Conservation (phyloP, 1,140 invertebrate species). For the Antheraea mylitta region DNA sequence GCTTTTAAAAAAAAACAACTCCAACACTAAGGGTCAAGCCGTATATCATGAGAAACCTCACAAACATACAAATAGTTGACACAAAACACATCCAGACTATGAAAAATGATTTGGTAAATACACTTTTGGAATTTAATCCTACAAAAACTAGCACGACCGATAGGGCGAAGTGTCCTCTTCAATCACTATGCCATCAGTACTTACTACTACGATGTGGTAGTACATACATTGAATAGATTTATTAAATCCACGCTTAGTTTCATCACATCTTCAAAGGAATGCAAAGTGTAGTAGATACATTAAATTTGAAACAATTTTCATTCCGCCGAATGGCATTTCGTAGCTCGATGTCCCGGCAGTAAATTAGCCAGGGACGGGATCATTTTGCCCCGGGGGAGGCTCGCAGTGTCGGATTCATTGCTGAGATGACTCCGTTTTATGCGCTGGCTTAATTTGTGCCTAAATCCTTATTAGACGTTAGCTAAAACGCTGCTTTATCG, state of each 20-base stretch:
- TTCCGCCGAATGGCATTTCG: conserved; percentile 3
- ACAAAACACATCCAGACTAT: too few species aligned
- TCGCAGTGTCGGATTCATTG: conserved; percentile 13
- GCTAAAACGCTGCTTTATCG: conserved; percentile 10
- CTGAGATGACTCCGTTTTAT: conserved; percentile 13
- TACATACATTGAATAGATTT: neutral
- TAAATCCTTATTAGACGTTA: conserved; percentile 15
- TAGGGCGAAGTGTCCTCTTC: too few species aligned
- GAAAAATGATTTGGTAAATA: too few species aligned
- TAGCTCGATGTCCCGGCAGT: conserved; percentile 12
- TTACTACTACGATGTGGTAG: too few species aligned
- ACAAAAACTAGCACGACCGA: too few species aligned
- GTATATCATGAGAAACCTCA: too few species aligned
- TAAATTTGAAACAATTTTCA: conserved; percentile 4
- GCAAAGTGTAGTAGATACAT: neutral
- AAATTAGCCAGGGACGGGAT: conserved; percentile 11
- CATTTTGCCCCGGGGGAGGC: conserved; percentile 10
- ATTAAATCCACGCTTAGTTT: neutral
- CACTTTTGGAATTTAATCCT: too few species aligned
- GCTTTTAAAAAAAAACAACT: too few species aligned
- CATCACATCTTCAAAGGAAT: neutral
- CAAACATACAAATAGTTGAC: too few species aligned
- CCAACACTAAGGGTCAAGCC: too few species aligned
- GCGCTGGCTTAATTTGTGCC: conserved; percentile 16
- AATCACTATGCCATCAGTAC: too few species aligned